Evolutionary conservation across 2,113 vertebrate genomes (phyloP).

Genomic region (Piprites chloris): DNA sequence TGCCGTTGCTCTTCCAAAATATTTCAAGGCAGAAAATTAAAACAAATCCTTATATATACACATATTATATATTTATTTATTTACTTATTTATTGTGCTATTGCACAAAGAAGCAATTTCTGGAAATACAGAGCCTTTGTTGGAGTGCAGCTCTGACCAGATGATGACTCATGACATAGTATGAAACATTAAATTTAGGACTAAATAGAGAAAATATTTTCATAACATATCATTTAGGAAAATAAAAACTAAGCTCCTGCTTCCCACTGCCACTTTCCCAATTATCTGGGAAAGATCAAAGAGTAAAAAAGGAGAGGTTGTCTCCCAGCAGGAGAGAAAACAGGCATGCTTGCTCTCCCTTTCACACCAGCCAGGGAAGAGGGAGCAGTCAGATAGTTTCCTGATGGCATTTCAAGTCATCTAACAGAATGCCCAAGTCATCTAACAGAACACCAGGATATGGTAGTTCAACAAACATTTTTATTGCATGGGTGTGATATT

Average conservation of each 20-base stretch:
- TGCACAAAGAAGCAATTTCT: neutral
- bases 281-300: neutral
- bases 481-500: neutral
- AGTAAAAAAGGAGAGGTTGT: neutral
- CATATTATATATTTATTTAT: neutral
- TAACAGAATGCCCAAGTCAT: neutral
- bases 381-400: neutral
- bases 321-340: neutral
- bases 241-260: neutral
- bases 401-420: neutral
- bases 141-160: neutral
- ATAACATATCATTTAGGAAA: neutral
- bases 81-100: neutral
- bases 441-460: neutral
- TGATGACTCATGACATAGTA: neutral
- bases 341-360: neutral
- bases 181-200: neutral
- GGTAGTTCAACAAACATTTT: neutral
- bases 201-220: neutral
- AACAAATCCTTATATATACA: neutral
- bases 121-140: neutral
- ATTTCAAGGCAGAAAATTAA: neutral
- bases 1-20: neutral
- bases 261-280: neutral
- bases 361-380: neutral